phyloP scores from a whole-genome alignment of 2,113 vertebrate genomes.

The Tiliqua scincoides region DNA sequence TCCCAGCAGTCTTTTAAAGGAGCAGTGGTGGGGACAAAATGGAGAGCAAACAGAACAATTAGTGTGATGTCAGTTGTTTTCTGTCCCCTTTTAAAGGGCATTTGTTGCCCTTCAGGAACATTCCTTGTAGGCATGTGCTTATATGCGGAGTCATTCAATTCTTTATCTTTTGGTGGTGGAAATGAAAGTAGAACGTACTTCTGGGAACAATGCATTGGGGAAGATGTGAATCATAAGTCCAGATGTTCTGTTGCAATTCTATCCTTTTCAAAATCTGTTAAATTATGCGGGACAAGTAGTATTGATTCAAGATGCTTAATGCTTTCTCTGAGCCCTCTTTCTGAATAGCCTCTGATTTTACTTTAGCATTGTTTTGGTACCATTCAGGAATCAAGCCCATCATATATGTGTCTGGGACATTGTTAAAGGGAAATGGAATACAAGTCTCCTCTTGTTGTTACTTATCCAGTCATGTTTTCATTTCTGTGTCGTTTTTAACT shows the following conservation, averaged over 20 bases:
- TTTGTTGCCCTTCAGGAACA: conserved; percentile 74
- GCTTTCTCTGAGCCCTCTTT: neutral
- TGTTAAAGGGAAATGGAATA: neutral
- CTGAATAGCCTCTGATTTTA: neutral
- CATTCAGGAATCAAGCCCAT: neutral
- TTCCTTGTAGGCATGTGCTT: conserved; percentile 58
- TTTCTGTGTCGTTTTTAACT: neutral
- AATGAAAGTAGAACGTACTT: conserved; percentile 77
- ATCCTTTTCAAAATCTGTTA: neutral
- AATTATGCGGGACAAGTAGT: conserved; percentile 35
- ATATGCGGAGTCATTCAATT: conserved; percentile 54
- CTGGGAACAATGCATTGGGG: conserved; percentile 67
- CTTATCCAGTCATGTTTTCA: neutral
- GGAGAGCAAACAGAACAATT: conserved; percentile 69
- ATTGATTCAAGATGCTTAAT: neutral
- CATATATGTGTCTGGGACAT: neutral
- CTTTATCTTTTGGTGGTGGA: conserved; percentile 67
- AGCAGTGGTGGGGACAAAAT: conserved; percentile 60
- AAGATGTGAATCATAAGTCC: conserved; percentile 62
- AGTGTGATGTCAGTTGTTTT: conserved; percentile 17
- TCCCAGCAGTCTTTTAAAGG: conserved; percentile 45
- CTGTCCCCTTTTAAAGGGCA: conserved; percentile 61
- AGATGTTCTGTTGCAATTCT: conserved; percentile 56
- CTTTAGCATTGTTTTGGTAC: neutral
- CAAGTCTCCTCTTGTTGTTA: neutral